phyloP scores from a whole-genome alignment of 2,888 invertebrate species.

The Lasioglossum malachurum region DNA sequence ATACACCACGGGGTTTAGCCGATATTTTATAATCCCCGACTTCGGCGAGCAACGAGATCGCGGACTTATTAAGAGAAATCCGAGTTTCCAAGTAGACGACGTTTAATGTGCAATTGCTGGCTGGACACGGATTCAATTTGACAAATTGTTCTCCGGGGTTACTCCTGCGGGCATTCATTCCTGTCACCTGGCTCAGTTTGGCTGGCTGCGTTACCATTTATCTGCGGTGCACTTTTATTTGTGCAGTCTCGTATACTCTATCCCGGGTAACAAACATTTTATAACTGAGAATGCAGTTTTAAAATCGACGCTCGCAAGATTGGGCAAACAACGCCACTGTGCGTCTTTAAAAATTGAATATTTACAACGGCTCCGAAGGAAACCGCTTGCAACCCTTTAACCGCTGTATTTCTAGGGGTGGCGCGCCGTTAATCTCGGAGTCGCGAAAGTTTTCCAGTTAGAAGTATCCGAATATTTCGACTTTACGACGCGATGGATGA shows the following conservation, averaged over 20 bases:
- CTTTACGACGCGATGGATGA: slow-evolving; percentile 4
- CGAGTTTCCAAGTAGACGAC: neutral
- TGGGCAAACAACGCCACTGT: too few species aligned
- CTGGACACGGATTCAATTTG: neutral
- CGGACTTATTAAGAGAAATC: neutral
- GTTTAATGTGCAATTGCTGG: neutral
- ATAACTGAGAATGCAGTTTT: too few species aligned
- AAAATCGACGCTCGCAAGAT: too few species aligned
- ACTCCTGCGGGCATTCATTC: neutral
- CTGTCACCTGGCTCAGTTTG: neutral
- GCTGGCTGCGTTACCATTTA: too few species aligned
- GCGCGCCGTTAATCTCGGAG: neutral
- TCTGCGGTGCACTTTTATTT: too few species aligned
- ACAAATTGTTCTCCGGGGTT: neutral
- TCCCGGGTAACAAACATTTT: too few species aligned
- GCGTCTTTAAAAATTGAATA: neutral
- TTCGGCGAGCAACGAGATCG: neutral
- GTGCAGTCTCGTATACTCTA: too few species aligned
- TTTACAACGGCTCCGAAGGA: neutral
- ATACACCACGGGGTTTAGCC: neutral
- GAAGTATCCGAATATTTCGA: neutral
- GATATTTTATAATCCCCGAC: slow-evolving; percentile 10
- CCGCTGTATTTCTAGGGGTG: neutral
- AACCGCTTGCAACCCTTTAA: neutral
- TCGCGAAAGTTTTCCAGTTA: neutral